A percentile compares a stretch with the other conserved stretches of the same genome.
These are phyloP conservation scores for Anthophora plumipes DNA, from an alignment of 2,888 invertebrate species.

Conservation along the genomic window DNA sequence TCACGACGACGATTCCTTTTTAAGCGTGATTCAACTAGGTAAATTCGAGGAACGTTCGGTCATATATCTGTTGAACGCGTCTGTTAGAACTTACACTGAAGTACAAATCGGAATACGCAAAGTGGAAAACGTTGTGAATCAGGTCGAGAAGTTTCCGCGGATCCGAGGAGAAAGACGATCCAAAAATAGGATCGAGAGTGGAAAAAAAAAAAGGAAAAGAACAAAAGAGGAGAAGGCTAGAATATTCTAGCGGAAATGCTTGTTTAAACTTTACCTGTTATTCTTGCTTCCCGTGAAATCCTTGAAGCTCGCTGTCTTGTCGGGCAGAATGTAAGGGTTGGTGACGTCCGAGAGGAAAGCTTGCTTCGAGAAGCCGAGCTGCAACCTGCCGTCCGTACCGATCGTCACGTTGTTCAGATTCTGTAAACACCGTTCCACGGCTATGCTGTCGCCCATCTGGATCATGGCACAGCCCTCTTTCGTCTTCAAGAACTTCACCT, in stretches of 20 bases:
- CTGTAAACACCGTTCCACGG: constrained; percentile 97
- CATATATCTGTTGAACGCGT: background rate
- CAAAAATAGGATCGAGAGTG: background rate
- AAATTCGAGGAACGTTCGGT: background rate
- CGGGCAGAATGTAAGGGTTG: constrained; percentile 97
- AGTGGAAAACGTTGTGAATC: background rate
- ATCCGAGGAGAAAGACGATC: constrained; percentile 24
- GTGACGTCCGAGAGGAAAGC: constrained; percentile 97
- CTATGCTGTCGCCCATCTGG: constrained; percentile 98
- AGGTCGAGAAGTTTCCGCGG: constrained; percentile 9
- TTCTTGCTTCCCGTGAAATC: constrained; percentile 98
- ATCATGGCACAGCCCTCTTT: constrained; percentile 99
- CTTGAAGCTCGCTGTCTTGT: constrained; percentile 98
- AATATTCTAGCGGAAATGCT: constrained; percentile 9
- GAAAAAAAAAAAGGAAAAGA: background rate
- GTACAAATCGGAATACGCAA: background rate
- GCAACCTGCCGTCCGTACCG: constrained; percentile 89
- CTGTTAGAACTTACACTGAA: too few relatives aligned
- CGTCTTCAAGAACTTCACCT: constrained; percentile 97
- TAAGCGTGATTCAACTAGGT: background rate
- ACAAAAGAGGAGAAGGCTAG: background rate
- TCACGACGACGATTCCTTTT: background rate
- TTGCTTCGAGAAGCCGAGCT: constrained; percentile 95
- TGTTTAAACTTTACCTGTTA: constrained; percentile 87
- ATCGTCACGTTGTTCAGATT: constrained; percentile 97